phyloP scores from a whole-genome alignment of 2,113 vertebrate genomes.

The Eidolon helvum region DNA sequence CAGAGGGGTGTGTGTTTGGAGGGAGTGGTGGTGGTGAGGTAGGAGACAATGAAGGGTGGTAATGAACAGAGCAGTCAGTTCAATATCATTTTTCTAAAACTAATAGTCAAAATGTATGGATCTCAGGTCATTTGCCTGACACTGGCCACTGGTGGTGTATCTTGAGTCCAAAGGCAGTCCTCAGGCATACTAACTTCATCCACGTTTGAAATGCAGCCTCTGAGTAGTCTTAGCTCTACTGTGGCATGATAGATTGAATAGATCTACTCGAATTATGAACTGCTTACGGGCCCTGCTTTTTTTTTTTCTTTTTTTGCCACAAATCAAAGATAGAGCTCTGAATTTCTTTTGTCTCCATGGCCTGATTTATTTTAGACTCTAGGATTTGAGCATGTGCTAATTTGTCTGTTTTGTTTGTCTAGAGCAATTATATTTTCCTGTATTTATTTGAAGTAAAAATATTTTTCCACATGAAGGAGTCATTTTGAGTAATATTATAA shows the following conservation, averaged over 20 bases:
- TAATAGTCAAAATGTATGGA: background rate
- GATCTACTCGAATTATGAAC: background rate
- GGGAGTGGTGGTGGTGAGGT: too few relatives aligned
- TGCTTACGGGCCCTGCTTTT: background rate
- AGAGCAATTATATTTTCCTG: constrained; percentile 56
- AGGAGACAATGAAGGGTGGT: background rate
- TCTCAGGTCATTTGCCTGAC: background rate
- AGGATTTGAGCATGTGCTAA: constrained; percentile 39
- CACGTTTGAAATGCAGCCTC: background rate
- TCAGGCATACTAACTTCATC: background rate
- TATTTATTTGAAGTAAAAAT: constrained; percentile 67
- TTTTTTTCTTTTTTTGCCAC: background rate
- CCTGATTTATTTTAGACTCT: constrained; percentile 37
- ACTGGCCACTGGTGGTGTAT: background rate
- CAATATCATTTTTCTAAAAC: background rate
- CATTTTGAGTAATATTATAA: constrained; percentile 64
- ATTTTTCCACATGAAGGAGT: constrained; percentile 65
- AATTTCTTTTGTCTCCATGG: constrained; percentile 34
- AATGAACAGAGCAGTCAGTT: background rate
- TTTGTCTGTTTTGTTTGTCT: constrained; percentile 62
- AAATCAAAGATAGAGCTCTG: constrained; percentile 6
- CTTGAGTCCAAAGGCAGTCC: background rate
- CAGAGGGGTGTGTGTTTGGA: background rate
- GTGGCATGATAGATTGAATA: background rate
- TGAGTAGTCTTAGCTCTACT: background rate